Evolutionary conservation across 2,888 invertebrate species (phyloP).

Genomic region (Netelia fuscicornis): DNA sequence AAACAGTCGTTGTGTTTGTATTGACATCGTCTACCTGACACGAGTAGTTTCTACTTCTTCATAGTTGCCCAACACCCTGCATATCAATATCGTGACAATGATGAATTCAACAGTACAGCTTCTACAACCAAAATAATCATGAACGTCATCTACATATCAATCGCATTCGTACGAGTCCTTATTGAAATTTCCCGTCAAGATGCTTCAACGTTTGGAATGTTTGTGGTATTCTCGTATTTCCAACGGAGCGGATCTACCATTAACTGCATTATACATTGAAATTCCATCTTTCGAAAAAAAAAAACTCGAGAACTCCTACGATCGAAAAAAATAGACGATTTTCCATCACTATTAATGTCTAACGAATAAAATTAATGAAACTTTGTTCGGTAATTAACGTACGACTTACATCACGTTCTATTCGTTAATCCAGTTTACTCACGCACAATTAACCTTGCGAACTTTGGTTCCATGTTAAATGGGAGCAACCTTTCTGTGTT

Average conservation of each 20-base stretch:
- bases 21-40: too few relatives aligned
- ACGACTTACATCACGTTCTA: neutral
- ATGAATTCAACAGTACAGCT: constrained; percentile 6
- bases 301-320: too few relatives aligned
- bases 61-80: too few relatives aligned
- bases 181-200: constrained; percentile 2
- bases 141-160: constrained; percentile 2
- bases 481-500: neutral
- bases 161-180: constrained; percentile 27
- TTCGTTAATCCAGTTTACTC: constrained; percentile 21
- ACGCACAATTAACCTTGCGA: constrained; percentile 22
- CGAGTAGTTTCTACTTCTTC: too few relatives aligned
- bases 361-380: neutral
- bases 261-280: too few relatives aligned
- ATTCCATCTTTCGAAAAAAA: too few relatives aligned
- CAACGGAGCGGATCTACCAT: too few relatives aligned
- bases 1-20: too few relatives aligned
- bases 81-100: neutral
- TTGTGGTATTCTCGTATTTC: neutral
- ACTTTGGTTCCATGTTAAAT: neutral
- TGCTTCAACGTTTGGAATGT: neutral
- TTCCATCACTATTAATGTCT: too few relatives aligned
- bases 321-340: too few relatives aligned
- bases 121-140: neutral
- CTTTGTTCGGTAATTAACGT: neutral